Percentiles rank a stretch among this genome's conserved stretches.
These are phyloP conservation scores for Pristionchus maxplancki DNA, from an alignment of 2,888 invertebrate species.

Conservation along the genomic window DNA sequence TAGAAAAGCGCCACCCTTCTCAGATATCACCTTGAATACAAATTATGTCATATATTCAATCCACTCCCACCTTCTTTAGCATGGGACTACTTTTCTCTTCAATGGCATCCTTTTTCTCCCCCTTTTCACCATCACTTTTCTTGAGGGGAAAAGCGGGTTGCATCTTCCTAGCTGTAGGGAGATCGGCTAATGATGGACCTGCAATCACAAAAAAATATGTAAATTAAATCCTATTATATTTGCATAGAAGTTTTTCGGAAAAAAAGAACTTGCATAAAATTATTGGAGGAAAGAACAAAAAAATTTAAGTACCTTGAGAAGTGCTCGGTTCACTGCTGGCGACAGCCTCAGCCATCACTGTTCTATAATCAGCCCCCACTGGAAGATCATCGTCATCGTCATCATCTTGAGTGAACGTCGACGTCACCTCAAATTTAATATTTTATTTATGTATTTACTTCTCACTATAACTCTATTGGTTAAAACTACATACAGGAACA, in stretches of 20 bases:
- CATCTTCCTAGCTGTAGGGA: slow-evolving; percentile 13
- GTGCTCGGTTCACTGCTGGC: slow-evolving; percentile 3
- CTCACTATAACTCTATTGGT: too few species aligned
- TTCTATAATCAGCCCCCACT: slow-evolving; percentile 50
- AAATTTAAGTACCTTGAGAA: slow-evolving; percentile 6
- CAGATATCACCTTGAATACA: slow-evolving; percentile 25
- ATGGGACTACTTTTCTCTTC: slow-evolving; percentile 29
- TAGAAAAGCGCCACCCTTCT: slow-evolving; percentile 44
- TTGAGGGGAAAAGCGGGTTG: slow-evolving; percentile 35
- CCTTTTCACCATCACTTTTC: slow-evolving; percentile 41
- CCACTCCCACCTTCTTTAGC: slow-evolving; percentile 42
- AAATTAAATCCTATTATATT: neutral
- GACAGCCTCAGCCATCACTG: slow-evolving; percentile 46
- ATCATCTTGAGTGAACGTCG: neutral
- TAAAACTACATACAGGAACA: slow-evolving; percentile 10
- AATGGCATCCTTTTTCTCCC: slow-evolving; percentile 15
- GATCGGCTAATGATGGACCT: slow-evolving; percentile 13
- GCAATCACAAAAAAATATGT: neutral
- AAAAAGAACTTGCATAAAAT: neutral
- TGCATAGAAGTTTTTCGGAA: neutral
- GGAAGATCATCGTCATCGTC: slow-evolving; percentile 52
- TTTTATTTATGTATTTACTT: neutral
- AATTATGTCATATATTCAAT: neutral
- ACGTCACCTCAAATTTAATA: neutral
- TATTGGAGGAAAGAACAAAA: too few species aligned